These are phyloP conservation scores for Chaenogobius annularis DNA, from an alignment of 2,113 vertebrate species.

Conservation along the genomic window DNA sequence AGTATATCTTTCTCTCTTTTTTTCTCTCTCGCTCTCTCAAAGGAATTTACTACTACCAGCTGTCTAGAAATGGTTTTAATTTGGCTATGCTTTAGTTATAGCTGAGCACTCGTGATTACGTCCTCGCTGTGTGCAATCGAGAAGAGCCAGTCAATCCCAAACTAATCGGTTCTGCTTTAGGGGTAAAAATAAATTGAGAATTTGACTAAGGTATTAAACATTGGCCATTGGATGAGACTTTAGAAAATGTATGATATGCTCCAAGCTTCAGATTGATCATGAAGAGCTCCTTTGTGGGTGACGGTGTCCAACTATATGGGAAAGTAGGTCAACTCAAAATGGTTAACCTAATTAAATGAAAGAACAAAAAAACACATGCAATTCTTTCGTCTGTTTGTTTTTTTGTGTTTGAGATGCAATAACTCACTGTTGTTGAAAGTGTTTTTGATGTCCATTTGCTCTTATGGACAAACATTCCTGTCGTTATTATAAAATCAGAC, in stretches of 20 bases:
- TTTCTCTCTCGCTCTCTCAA: slow-evolving; percentile 40
- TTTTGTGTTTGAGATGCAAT: too few relatives aligned
- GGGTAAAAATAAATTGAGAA: slow-evolving; percentile 2
- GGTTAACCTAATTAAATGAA: neutral
- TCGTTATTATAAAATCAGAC: too few relatives aligned
- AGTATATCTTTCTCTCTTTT: slow-evolving; percentile 59
- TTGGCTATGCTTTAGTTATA: slow-evolving; percentile 59
- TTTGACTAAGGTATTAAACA: slow-evolving; percentile 24
- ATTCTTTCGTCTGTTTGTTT: too few relatives aligned
- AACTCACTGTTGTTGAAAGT: too few relatives aligned
- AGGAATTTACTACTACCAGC: slow-evolving; percentile 68
- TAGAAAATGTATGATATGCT: slow-evolving; percentile 8
- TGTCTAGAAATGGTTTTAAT: slow-evolving; percentile 70
- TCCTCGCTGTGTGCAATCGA: slow-evolving; percentile 35
- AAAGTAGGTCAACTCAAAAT: neutral
- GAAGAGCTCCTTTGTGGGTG: neutral
- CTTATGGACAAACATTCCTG: too few relatives aligned
- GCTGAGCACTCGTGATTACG: slow-evolving; percentile 53
- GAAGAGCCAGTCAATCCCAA: slow-evolving; percentile 28
- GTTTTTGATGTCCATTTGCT: too few relatives aligned
- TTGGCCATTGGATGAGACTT: slow-evolving; percentile 14
- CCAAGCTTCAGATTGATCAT: neutral
- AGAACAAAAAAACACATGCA: too few relatives aligned
- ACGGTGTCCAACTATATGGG: neutral
- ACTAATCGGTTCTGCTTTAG: slow-evolving; percentile 14